These are phyloP conservation scores for Mythimna albipuncta DNA, from an alignment of 2,888 invertebrate species.

Conservation along the genomic window DNA sequence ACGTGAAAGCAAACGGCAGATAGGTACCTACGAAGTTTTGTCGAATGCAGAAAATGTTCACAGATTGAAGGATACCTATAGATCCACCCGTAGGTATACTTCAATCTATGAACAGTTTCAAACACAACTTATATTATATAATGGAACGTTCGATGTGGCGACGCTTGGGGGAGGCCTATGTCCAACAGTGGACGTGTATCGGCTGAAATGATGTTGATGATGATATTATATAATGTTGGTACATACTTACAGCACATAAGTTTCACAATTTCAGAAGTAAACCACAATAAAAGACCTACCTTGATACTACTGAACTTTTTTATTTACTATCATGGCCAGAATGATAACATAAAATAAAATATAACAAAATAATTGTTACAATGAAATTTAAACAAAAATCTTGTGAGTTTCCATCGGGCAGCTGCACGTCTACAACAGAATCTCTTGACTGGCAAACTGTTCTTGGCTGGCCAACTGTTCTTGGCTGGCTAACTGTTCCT, in stretches of 20 bases:
- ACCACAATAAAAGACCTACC: not conserved
- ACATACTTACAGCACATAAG: not conserved
- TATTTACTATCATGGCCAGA: not conserved
- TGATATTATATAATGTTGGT: too few species aligned
- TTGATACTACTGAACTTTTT: slow-evolving; percentile 1
- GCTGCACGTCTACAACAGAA: not conserved
- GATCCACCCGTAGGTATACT: too few species aligned
- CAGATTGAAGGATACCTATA: not conserved
- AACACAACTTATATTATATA: too few species aligned
- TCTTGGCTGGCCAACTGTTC: slow-evolving; percentile 29
- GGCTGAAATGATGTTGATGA: too few species aligned
- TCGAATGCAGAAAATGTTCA: not conserved
- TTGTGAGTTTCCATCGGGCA: not conserved
- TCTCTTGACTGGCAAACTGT: slow-evolving; percentile 5
- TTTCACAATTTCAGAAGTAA: too few species aligned
- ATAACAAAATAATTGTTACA: not conserved
- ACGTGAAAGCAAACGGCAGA: slow-evolving; percentile 1
- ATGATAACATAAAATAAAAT: not conserved
- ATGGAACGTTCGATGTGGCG: too few species aligned
- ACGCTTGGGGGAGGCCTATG: too few species aligned
- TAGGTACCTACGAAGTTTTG: not conserved
- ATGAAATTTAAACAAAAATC: not conserved
- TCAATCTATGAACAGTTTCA: too few species aligned
- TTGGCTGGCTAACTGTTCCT: slow-evolving; percentile 2
- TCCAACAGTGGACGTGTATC: too few species aligned